Percentiles rank a stretch among this genome's conserved stretches.
phyloP scores from a whole-genome alignment of 2,888 invertebrate genomes.

The Torymus auratus region DNA sequence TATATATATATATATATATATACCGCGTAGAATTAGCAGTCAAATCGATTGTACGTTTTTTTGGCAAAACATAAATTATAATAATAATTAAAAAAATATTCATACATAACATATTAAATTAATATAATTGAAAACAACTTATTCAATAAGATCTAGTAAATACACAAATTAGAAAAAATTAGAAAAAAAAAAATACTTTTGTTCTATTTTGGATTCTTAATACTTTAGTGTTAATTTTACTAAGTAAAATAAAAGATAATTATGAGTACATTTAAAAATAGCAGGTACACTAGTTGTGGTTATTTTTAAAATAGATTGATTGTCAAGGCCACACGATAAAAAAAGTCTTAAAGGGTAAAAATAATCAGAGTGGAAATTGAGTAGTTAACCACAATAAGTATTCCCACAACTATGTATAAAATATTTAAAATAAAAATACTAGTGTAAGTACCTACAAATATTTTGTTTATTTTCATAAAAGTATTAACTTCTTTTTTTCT shows the following conservation, averaged over 20 bases:
- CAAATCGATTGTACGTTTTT: constrained; percentile 34
- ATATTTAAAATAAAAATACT: constrained; percentile 38
- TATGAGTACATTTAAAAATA: constrained; percentile 19
- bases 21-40: constrained; percentile 31
- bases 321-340: too few relatives aligned
- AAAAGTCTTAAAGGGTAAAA: background rate
- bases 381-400: constrained; percentile 2
- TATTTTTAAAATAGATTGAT: background rate
- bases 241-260: constrained; percentile 37
- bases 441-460: constrained; percentile 45
- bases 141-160: constrained; percentile 24
- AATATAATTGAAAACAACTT: constrained; percentile 37
- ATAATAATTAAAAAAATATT: constrained; percentile 27
- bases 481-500: constrained; percentile 42
- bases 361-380: background rate
- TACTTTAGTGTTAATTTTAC: constrained; percentile 44
- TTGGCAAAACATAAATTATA: constrained; percentile 50
- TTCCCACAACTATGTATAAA: background rate
- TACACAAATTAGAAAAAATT: constrained; percentile 33
- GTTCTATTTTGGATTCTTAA: constrained; percentile 39
- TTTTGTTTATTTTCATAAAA: constrained; percentile 54
- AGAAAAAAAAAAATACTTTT: constrained; percentile 26
- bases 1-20: constrained; percentile 4
- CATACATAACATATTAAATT: constrained; percentile 40
- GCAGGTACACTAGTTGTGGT: constrained; percentile 13